phyloP scores from a whole-genome alignment of 2,888 invertebrate species.

The Dione vanillae region DNA sequence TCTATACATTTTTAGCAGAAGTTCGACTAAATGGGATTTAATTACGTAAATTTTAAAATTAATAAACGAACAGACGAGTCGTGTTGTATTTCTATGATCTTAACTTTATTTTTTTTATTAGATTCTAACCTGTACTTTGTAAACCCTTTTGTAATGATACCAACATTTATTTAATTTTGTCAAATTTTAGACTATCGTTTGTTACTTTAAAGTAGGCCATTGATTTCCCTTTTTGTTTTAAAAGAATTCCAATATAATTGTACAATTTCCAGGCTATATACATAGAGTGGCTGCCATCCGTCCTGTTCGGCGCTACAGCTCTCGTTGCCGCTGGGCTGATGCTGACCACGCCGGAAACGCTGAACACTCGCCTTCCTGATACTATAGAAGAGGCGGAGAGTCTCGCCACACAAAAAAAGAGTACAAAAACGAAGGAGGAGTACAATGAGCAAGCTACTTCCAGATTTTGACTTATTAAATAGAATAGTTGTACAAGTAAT shows the following conservation, averaged over 20 bases:
- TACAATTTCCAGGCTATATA: slow-evolving; percentile 72
- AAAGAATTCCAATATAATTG: not conserved
- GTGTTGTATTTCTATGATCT: no score
- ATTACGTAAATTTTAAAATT: no score
- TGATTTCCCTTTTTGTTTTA: not conserved
- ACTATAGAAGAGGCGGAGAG: slow-evolving; percentile 85
- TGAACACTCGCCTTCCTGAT: slow-evolving; percentile 84
- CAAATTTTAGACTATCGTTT: no score
- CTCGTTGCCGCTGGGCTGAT: slow-evolving; percentile 82
- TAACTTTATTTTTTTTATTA: no score
- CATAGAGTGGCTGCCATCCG: slow-evolving; percentile 82
- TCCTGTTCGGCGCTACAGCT: slow-evolving; percentile 84
- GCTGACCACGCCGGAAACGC: slow-evolving; percentile 86
- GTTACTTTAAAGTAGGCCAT: no score
- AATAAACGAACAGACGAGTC: no score
- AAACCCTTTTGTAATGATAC: no score
- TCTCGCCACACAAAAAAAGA: slow-evolving; percentile 51
- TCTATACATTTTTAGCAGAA: not conserved
- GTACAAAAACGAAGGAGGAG: not conserved
- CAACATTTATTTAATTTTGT: no score
- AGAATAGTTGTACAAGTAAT: not conserved
- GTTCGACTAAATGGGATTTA: no score
- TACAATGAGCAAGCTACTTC: slow-evolving; percentile 32
- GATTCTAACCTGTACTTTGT: no score
- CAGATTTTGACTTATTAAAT: slow-evolving; percentile 20